Evolutionary conservation across 2,888 invertebrate species (phyloP), one percentile per base, ranked within the genome.

Genomic region (Drosophila acutilabella): DNA sequence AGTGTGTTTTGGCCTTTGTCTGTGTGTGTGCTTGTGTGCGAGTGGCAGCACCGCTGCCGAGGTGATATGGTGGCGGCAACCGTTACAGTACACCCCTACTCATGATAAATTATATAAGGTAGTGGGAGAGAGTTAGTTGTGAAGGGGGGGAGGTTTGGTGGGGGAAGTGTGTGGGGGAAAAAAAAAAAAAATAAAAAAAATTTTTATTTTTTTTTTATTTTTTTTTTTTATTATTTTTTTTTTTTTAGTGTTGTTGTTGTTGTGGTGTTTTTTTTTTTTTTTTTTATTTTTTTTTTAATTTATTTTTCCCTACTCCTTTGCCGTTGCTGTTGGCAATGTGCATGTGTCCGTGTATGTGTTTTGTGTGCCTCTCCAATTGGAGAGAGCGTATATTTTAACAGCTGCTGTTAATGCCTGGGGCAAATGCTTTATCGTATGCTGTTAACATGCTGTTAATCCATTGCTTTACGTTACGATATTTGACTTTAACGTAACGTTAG

Each of bases 361-460:
- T 3, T 58, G 62, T 26, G 47, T 16, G 65, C 68, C 82, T 81
- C 86, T 81, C 81, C 77, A 82, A 82, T 83, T 82, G 80, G 81
- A 83, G 77, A 86, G 84, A 72, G 78, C 16, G 45, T 51, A 64
- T 64, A 64, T 64, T 44, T 36, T 62, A 67, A 51, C 33, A 60
- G 70, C 61, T 48, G 18, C 65, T 74, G 74, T 78, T 81, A 78
- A n/a, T 40, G 56, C 33, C 57, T 60, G 64, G 56, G 56, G 69
- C 51, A 74, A 71, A 40, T 20, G 10, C 23, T 56, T n/a, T 48
- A 57, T 42, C 48, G 62, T 64, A 62, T n/a, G 40, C 72, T 67
- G 66, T 61, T 61, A 54, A 13, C 2, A 47, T 48, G 45, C 51
- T 56, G 71, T 38, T 58, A 33, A 6, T 2, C n/a, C 6, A 5